A percentile compares a stretch with the other conserved stretches of the same genome.
These are phyloP conservation scores for Uropsilus gracilis DNA, from an alignment of 2,113 vertebrate species.

Conservation along the genomic window DNA sequence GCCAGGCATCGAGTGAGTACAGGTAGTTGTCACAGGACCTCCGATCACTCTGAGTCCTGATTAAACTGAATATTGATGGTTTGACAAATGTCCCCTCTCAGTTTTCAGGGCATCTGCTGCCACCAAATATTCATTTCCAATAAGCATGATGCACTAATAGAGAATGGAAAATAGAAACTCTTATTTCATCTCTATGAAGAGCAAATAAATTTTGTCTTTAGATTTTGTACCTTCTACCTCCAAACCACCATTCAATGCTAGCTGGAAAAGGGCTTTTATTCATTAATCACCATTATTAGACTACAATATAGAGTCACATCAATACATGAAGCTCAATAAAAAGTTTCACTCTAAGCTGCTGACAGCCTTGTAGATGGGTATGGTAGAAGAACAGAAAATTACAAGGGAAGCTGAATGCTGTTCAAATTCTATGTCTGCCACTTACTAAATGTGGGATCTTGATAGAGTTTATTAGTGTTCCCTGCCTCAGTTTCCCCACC, in stretches of 20 bases:
- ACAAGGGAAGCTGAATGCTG: neutral
- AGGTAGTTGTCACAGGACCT: neutral
- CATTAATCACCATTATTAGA: conserved; percentile 40
- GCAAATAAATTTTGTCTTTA: conserved; percentile 8
- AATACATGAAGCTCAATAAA: conserved; percentile 29
- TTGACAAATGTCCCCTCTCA: conserved; percentile 41
- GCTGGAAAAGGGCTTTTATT: conserved; percentile 15
- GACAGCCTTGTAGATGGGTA: neutral
- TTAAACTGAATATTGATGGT: neutral
- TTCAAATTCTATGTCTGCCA: neutral
- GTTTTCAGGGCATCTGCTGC: conserved; percentile 39
- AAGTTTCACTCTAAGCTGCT: neutral
- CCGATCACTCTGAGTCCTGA: neutral
- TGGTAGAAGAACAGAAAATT: neutral
- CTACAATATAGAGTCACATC: neutral
- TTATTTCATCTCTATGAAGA: conserved; percentile 33
- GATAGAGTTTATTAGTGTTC: neutral
- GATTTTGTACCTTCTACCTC: conserved; percentile 2
- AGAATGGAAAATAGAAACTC: neutral
- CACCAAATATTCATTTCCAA: conserved; percentile 22
- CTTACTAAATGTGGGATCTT: neutral
- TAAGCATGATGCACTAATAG: neutral
- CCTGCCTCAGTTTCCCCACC: neutral
- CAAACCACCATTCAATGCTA: neutral
- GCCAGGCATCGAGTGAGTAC: neutral